These are phyloP conservation scores for Ophiodon elongatus DNA, from an alignment of 2,113 vertebrate species.

Conservation along the genomic window DNA sequence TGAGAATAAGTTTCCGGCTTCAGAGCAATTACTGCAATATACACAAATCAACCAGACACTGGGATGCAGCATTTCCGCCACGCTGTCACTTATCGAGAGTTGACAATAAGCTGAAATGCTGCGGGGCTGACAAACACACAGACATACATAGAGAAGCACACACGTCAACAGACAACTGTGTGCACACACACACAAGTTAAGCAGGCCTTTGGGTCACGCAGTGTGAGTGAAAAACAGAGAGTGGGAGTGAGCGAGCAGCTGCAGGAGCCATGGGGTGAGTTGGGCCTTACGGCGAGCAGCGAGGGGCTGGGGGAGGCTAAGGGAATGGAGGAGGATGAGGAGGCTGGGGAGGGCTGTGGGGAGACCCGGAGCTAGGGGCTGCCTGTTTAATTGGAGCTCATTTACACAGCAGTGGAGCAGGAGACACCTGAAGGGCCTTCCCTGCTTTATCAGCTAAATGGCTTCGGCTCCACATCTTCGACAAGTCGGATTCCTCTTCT, in stretches of 20 bases:
- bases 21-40: constrained; percentile 76
- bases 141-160: constrained; percentile 41
- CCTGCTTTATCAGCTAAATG: constrained; percentile 81
- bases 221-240: constrained; percentile 77
- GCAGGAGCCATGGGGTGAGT: constrained; percentile 80
- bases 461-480: constrained; percentile 60
- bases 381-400: constrained; percentile 86
- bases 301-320: constrained; percentile 70
- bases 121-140: constrained; percentile 72
- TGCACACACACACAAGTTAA: constrained; percentile 64
- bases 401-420: constrained; percentile 83
- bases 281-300: constrained; percentile 81
- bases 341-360: constrained; percentile 68
- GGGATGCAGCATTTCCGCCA: constrained; percentile 66
- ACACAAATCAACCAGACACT: constrained; percentile 75
- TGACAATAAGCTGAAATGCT: constrained; percentile 79
- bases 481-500: constrained; percentile 51
- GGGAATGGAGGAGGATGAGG: constrained; percentile 40
- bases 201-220: constrained; percentile 82
- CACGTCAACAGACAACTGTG: constrained; percentile 53
- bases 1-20: constrained; percentile 55
- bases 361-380: constrained; percentile 79
- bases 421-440: constrained; percentile 83
- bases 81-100: constrained; percentile 77
- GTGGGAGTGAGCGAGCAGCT: constrained; percentile 79